phyloP scores from a whole-genome alignment of 2,113 vertebrate species.

The Rhinogobius similis region DNA sequence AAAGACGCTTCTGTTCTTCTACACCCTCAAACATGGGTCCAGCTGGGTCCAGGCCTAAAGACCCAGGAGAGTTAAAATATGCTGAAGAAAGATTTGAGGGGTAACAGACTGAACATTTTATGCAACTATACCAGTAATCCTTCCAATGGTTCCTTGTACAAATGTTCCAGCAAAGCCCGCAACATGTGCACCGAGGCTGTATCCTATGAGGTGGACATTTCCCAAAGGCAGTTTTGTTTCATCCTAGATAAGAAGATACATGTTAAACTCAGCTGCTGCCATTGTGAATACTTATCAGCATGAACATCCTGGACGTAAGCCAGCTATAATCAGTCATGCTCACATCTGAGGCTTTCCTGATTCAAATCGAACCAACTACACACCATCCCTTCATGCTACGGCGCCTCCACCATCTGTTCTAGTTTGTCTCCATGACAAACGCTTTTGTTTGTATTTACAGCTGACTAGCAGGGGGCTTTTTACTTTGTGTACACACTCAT shows the following conservation, averaged over 20 bases:
- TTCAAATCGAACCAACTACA: slow-evolving; percentile 34
- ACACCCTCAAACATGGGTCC: slow-evolving; percentile 95
- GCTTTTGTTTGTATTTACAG: slow-evolving; percentile 49
- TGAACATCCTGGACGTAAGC: slow-evolving; percentile 18
- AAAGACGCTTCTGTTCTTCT: slow-evolving; percentile 83
- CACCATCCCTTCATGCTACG: slow-evolving; percentile 36
- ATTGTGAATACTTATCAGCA: slow-evolving; percentile 10
- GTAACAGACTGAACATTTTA: background rate
- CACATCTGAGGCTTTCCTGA: slow-evolving; percentile 32
- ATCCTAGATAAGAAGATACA: slow-evolving; percentile 69
- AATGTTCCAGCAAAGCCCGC: slow-evolving; percentile 90
- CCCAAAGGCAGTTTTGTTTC: slow-evolving; percentile 78
- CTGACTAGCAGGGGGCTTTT: slow-evolving; percentile 40
- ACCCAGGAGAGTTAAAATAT: background rate
- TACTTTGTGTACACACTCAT: slow-evolving; percentile 14
- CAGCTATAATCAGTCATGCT: slow-evolving; percentile 20
- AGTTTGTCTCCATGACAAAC: slow-evolving; percentile 39
- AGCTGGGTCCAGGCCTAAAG: slow-evolving; percentile 88
- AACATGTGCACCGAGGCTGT: slow-evolving; percentile 93
- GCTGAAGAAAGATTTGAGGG: background rate
- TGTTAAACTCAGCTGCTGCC: slow-evolving; percentile 33
- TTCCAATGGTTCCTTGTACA: slow-evolving; percentile 83
- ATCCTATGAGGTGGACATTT: slow-evolving; percentile 92
- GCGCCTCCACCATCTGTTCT: slow-evolving; percentile 51
- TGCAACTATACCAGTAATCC: slow-evolving; percentile 87